Percentiles rank a stretch among this genome's conserved stretches.
phyloP scores from a whole-genome alignment of 2,113 vertebrate genomes.

The Acanthochromis polyacanthus region DNA sequence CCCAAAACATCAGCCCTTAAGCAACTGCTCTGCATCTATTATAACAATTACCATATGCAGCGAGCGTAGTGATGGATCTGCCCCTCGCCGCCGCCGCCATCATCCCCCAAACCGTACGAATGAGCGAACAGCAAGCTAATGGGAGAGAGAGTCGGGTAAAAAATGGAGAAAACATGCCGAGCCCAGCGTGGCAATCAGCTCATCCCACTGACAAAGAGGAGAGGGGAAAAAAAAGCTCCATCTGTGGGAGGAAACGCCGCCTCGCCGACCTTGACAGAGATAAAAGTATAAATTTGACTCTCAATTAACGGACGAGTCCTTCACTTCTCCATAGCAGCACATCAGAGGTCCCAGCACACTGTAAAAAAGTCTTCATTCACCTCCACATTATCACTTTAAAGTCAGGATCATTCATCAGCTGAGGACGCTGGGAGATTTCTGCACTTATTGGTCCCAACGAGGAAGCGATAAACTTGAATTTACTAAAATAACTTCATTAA shows the following conservation, averaged over 20 bases:
- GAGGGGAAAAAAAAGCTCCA: background rate
- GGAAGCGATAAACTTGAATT: too few relatives aligned
- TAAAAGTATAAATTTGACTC: constrained; percentile 30
- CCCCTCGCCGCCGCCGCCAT: constrained; percentile 2
- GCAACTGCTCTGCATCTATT: constrained; percentile 70
- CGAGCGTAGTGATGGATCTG: constrained; percentile 52
- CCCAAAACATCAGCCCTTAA: constrained; percentile 72
- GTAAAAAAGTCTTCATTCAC: background rate
- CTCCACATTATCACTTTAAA: too few relatives aligned
- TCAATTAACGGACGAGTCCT: background rate
- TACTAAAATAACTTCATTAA: too few relatives aligned
- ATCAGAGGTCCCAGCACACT: background rate
- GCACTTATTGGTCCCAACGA: too few relatives aligned
- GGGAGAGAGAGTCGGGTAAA: constrained; percentile 26
- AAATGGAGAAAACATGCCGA: constrained; percentile 10
- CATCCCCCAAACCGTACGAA: constrained; percentile 4
- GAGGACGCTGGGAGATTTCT: too few relatives aligned
- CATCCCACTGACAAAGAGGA: constrained; percentile 6
- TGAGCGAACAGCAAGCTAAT: constrained; percentile 32
- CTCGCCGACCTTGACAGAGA: constrained; percentile 36
- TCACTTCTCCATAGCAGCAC: background rate
- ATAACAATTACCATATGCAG: constrained; percentile 66
- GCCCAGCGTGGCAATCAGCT: constrained; percentile 28
- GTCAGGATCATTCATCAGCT: too few relatives aligned
- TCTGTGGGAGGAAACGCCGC: constrained; percentile 14